Evolutionary conservation across 2,113 vertebrate species (phyloP), one percentile per base, ranked within the genome.

Genomic region (Coptodon bakossiorum): DNA sequence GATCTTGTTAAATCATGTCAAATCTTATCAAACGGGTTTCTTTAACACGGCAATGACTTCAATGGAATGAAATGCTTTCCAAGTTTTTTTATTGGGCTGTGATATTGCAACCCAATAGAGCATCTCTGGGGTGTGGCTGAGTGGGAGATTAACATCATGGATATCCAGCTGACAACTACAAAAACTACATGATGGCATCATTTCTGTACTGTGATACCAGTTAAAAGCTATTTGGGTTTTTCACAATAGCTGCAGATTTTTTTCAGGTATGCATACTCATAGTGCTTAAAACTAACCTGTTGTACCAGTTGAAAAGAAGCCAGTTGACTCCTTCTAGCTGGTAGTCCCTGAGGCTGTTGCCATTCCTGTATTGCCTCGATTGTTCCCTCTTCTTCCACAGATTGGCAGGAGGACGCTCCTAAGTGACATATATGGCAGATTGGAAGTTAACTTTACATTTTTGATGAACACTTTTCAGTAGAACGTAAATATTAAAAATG

Each of bases 281-380:
- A 66, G 11, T 9, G 22, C 22, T 48, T 63, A 17, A 79, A 66
- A 94, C 96, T 92, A 96, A 99, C 99, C 98, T 99, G 96, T 99
- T 99, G 94, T 99, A 99, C 99, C 99, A 99, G 96, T 99, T 99
- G 96, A 99, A 99, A 1, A 99, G 97, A 48, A 99, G 98, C 99
- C 99, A 99, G 96, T 99, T 99, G 92, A 99, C 98, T 94, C 99
- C 99, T 95, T 99, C 98, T 66, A 99, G 96, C 95, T 99, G 99
- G 95, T 99, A 99, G 92, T 99, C 99, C 98, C 99, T 98, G 98
- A 99, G 99, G 96, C 97, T 97, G 95, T 99, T 99, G 89, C 97
- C 96, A 88, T 98, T 99, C 96, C 97, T 98, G 91, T 99, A 99
- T 88, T 99, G 97, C 93, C 98, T 97, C 66, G 98, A 99, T 66